These are phyloP conservation scores for Eclectus roratus DNA, from an alignment of 2,113 vertebrate genomes.

Conservation along the genomic window DNA sequence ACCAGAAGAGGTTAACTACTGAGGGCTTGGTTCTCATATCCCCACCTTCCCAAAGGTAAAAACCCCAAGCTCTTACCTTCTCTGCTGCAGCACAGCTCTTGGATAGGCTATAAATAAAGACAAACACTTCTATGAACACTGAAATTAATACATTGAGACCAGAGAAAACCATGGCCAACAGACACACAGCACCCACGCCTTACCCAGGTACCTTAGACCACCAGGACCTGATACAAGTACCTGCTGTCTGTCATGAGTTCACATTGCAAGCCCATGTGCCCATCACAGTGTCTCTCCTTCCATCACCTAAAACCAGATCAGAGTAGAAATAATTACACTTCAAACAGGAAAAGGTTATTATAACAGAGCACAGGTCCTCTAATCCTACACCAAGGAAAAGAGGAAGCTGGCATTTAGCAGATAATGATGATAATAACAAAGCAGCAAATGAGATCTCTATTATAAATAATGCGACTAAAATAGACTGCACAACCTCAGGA, in stretches of 20 bases:
- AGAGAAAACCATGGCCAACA: neutral
- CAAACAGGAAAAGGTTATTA: neutral
- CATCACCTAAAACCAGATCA: conserved; percentile 1
- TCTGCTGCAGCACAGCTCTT: neutral
- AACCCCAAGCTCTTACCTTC: neutral
- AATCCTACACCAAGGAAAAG: neutral
- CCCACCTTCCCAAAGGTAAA: accelerated
- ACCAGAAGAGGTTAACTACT: neutral
- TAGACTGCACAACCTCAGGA: neutral
- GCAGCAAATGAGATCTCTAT: neutral
- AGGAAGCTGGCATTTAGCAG: neutral
- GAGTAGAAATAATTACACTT: neutral
- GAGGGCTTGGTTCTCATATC: neutral
- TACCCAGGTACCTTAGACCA: neutral
- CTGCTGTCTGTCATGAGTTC: neutral
- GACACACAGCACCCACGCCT: neutral
- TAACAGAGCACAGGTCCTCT: neutral
- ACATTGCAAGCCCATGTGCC: neutral
- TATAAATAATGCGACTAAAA: neutral
- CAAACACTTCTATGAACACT: neutral
- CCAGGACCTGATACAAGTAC: neutral
- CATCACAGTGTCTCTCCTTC: neutral
- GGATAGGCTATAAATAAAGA: neutral
- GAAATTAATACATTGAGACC: neutral
- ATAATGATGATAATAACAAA: neutral